phyloP scores from a whole-genome alignment of 2,113 vertebrate genomes.

The Notarius quadriscutis region DNA sequence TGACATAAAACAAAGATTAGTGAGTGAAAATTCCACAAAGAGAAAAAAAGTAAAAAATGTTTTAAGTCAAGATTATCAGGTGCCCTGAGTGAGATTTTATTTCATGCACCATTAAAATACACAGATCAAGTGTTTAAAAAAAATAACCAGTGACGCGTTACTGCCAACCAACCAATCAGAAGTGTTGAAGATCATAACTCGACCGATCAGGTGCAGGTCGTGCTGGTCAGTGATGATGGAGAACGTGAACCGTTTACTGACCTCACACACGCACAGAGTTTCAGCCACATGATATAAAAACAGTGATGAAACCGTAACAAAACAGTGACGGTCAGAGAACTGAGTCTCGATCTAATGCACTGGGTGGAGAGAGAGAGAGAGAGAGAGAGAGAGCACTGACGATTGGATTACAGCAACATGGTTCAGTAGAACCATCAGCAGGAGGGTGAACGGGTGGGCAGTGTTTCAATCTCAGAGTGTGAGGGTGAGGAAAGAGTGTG shows the following conservation, averaged over 20 bases:
- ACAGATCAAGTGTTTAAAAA: neutral
- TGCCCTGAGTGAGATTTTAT: neutral
- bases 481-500: too few relatives aligned
- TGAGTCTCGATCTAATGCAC: neutral
- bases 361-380: too few relatives aligned
- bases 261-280: neutral
- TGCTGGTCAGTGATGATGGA: neutral
- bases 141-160: neutral
- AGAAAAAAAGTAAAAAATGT: neutral
- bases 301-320: neutral
- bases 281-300: neutral
- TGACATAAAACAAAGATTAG: neutral
- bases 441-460: neutral
- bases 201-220: neutral
- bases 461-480: neutral
- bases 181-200: neutral
- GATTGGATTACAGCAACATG: neutral
- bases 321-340: neutral
- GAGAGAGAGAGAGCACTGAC: neutral
- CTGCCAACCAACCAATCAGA: neutral
- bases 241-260: neutral
- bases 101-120: neutral
- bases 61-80: neutral
- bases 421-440: neutral
- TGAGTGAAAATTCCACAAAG: neutral